A percentile compares a stretch with the other conserved stretches of the same genome.
phyloP scores from a whole-genome alignment of 2,113 vertebrate species.

The Chrysochloris asiatica region DNA sequence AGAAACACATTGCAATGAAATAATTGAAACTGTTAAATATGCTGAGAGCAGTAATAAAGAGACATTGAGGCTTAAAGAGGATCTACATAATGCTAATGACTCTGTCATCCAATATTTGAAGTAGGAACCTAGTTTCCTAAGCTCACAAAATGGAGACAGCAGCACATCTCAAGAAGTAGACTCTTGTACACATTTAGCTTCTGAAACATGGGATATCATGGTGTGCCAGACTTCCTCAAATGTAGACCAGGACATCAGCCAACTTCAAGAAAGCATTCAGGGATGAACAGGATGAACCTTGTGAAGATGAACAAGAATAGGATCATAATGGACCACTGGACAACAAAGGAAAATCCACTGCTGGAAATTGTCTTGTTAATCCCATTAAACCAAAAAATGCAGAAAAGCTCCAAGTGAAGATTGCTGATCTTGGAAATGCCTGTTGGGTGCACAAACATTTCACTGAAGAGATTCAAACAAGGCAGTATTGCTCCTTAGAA shows the following conservation, averaged over 20 bases:
- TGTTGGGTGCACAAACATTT: constrained; percentile 99
- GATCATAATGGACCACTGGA: constrained; percentile 81
- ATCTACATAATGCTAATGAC: constrained; percentile 90
- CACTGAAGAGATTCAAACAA: constrained; percentile 97
- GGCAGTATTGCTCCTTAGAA: constrained; percentile 96
- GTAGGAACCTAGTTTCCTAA: constrained; percentile 73
- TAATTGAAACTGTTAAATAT: constrained; percentile 76
- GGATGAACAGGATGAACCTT: constrained; percentile 82
- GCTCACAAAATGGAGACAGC: constrained; percentile 78
- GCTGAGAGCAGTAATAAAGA: constrained; percentile 75
- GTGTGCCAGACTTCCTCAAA: constrained; percentile 76
- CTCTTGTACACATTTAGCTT: constrained; percentile 72
- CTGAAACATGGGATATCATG: constrained; percentile 78
- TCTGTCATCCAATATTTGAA: constrained; percentile 69
- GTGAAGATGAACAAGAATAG: constrained; percentile 83
- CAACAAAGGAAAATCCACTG: constrained; percentile 88
- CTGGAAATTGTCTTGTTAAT: constrained; percentile 93
- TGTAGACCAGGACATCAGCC: constrained; percentile 78
- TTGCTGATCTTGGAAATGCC: constrained; percentile 98
- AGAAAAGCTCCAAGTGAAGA: constrained; percentile 97
- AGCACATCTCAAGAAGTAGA: constrained; percentile 79
- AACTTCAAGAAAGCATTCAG: constrained; percentile 84
- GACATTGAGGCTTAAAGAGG: constrained; percentile 84
- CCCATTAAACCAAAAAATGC: constrained; percentile 95
- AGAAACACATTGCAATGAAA: constrained; percentile 91